Conservation (phyloP, 2,113 vertebrate genomes). For the Sus scrofa region T2T-Sscrofa CM000812.6:270113001-270113500, state of each 20-base stretch:
- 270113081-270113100: background rate
- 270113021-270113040: background rate
- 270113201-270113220: background rate
- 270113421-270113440: background rate
- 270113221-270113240: background rate
- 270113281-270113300: background rate
- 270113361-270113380: background rate
- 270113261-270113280: background rate
- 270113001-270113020: background rate
- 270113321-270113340: background rate
- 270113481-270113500: background rate
- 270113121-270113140: conserved; percentile 5
- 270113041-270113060: background rate
- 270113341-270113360: background rate
- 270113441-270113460: background rate
- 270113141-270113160: background rate
- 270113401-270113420: background rate
- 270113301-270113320: background rate
- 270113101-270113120: background rate
- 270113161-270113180: background rate
- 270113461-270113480: background rate
- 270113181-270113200: background rate
- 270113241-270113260: background rate
- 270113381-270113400: background rate
- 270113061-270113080: background rate